Evolutionary conservation across 1,140 invertebrate genomes (phyloP), one percentile per base, ranked within the genome.

Genomic region (Whitmania pigra): DNA sequence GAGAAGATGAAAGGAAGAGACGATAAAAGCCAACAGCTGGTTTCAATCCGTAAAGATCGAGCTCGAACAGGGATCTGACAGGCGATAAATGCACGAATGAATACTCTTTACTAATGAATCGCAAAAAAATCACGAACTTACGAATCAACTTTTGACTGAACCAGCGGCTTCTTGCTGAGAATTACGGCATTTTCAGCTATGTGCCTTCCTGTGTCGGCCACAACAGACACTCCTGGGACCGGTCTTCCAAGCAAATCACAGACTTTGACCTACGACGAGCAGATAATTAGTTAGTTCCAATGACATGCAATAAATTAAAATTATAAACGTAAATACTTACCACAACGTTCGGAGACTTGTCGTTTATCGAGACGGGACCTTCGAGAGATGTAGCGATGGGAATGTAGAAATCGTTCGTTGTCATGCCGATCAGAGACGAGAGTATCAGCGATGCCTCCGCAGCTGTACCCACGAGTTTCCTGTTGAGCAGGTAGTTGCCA

Each of bases 401-500:
- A 55, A 86, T 79, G 74, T 86, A 84, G 77, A 82, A 87, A 13
- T 49, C 15, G 9, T 49, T 49, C 9, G 43, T 49, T 49, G 43
- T 17, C 43, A 49, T 11, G 9, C 43, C 43, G 13, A 0, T 17
- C n/a, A 94, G 82, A 0, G 89, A 89, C 73, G 92, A 89, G 2
- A 94, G 80, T 27, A 97, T 84, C 71, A 88, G 85, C 55, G 88
- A 87, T 17, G 88, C 89, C 43, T 91, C 91, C 79, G 90, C 90
- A 0, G 89, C 83, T 31, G 89, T 88, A 79, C 91, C 91, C 4
- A 96, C 92, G 68, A 90, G 92, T 76, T 89, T 88, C 49, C 94
- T 86, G n/a, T 89, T 91, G 54, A 95, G 82, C 75, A 97, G 87
- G 84, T 97, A 97, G 80, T 91, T 92, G 20, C 88, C 88, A 76